Base-by-base conservation (phyloP, 1,140 invertebrate species). In the Brachionus rubens region DNA sequence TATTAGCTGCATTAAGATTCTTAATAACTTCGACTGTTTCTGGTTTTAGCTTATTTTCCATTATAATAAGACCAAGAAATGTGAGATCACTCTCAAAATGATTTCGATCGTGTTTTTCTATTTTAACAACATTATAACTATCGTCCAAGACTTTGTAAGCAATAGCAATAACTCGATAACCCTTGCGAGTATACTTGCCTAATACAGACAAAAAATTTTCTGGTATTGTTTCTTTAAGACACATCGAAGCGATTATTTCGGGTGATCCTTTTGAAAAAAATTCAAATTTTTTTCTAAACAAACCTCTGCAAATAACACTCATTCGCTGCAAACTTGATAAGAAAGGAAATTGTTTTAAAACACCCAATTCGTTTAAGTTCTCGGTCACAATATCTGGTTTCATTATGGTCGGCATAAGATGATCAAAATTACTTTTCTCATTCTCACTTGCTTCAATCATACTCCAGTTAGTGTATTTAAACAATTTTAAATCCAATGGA, bases 211-310 rank as follows among this genome's bases (percentile, higher is more conserved):
- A 77, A 76, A 85, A 86, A 68, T 86, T 78, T n/a, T 76, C 72
- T 2, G 86, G 86, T 26, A 87, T 85, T 85, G 90, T 90, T 52
- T 89, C 86, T 41, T 87, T 85, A 76, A 82, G 83, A 67, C 89
- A 90, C 2, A 91, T 83, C 43, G 87, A 87, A 3, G 85, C 81
- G 47, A 98, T 89, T 87, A 91, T 94, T 84, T 98, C 95, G 0
- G 95, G 94, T 0, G 95, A 91, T 1, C 95, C 95, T 86, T 98
- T 98, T 78, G 90, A 91, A 81, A 92, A 96, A 0, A 92, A 86
- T 70, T 89, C 88, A 78, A 92, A 90, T 54, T 89, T 83, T 21
- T 88, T 83, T 0, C 88, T 87, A 14, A 88, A 88, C 1, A 92
- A 81, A 14, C 88, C 85, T 43, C 90, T 86, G 1, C 89, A 89